Conservation (phyloP, 1,140 invertebrate genomes). For the Dreissena rostriformis region DNA sequence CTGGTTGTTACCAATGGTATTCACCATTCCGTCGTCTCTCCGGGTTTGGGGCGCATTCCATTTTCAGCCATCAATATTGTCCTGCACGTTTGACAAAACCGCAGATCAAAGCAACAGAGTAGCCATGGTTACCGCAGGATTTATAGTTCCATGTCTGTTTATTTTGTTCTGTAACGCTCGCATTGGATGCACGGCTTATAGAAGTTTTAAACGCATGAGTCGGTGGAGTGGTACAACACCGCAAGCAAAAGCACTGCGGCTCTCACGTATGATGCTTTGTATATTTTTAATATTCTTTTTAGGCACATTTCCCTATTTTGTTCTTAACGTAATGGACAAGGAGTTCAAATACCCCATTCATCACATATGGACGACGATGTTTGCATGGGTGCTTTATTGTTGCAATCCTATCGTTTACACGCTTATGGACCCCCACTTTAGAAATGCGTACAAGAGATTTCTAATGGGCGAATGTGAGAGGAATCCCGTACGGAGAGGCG, state of each 20-base stretch:
- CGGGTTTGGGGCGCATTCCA: constrained; percentile 68
- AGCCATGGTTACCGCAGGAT: constrained; percentile 69
- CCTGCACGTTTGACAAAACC: constrained; percentile 70
- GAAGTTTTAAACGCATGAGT: constrained; percentile 64
- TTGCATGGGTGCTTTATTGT: constrained; percentile 66
- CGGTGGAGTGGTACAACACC: constrained; percentile 61
- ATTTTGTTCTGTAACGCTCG: constrained; percentile 74
- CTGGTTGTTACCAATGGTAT: constrained; percentile 69
- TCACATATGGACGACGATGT: constrained; percentile 66
- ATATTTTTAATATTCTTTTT: constrained; percentile 70
- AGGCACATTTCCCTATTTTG: constrained; percentile 70
- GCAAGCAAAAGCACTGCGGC: constrained; percentile 59
- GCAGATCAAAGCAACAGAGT: constrained; percentile 71
- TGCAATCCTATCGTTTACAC: constrained; percentile 70
- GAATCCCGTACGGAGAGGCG: constrained; percentile 35
- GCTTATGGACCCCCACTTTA: constrained; percentile 67
- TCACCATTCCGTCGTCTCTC: constrained; percentile 69
- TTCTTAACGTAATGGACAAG: constrained; percentile 63
- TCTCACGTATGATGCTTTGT: constrained; percentile 70
- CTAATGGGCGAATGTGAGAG: constrained; percentile 57
- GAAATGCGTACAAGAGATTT: constrained; percentile 63
- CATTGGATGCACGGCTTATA: constrained; percentile 71
- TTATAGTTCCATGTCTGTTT: constrained; percentile 73
- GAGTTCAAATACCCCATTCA: constrained; percentile 59
- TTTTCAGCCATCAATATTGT: constrained; percentile 69